Evolutionary conservation across 2,113 vertebrate species (phyloP).

Genomic region (Zosterops hypoxanthus): DNA sequence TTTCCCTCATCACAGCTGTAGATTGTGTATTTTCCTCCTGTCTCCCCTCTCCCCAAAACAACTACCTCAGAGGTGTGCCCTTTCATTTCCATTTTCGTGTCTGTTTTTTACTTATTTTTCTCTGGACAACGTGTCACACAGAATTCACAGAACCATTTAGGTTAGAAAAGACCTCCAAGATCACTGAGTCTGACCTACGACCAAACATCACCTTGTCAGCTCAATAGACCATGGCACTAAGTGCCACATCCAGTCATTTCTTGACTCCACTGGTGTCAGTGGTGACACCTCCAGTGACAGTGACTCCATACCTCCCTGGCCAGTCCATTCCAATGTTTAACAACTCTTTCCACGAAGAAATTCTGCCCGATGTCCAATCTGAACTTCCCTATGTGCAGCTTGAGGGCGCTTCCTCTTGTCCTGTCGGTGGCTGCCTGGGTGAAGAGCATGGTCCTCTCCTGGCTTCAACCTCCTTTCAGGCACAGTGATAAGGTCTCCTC

Average conservation of each 20-base stretch:
- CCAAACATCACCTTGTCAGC: fast-evolving
- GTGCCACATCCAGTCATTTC: neutral
- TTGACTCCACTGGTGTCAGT: neutral
- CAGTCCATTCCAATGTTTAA: neutral
- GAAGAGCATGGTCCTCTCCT: neutral
- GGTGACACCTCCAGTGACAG: neutral
- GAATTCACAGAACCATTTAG: neutral
- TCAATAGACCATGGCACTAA: neutral
- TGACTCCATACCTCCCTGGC: neutral
- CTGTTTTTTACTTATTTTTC: neutral
- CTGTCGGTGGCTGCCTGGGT: fast-evolving
- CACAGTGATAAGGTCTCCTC: neutral
- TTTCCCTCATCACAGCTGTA: neutral
- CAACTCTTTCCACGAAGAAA: neutral
- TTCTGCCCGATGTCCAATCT: too few relatives aligned
- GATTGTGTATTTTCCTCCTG: neutral
- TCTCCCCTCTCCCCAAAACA: neutral
- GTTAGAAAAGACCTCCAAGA: neutral
- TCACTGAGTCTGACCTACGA: neutral
- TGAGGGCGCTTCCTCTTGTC: neutral
- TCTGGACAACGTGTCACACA: neutral
- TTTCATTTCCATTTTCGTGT: neutral
- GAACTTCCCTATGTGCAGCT: neutral
- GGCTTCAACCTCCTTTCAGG: neutral
- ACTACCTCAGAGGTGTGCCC: fast-evolving